These are phyloP conservation scores for Cavia porcellus DNA, from an alignment of 2,113 vertebrate genomes.

Conservation along the genomic window DNA sequence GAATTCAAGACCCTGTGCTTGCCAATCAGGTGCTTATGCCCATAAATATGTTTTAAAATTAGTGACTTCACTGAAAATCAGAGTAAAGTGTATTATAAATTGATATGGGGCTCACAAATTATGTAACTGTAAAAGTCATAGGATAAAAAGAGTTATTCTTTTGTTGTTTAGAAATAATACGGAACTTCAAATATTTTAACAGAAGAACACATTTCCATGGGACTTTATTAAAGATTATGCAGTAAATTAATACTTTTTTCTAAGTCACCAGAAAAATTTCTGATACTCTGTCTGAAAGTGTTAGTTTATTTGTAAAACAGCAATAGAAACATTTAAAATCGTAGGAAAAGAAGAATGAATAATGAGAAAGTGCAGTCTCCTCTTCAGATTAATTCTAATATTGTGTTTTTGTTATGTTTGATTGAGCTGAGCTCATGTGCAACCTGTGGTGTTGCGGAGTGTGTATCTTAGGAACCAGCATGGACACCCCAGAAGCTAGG, in stretches of 20 bases:
- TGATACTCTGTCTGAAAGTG: neutral
- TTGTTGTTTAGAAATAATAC: neutral
- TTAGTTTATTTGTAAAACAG: neutral
- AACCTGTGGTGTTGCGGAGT: neutral
- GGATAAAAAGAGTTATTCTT: neutral
- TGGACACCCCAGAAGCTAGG: neutral
- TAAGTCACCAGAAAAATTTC: neutral
- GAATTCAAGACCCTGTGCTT: too few relatives aligned
- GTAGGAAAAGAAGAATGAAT: neutral
- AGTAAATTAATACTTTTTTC: neutral
- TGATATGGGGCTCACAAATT: neutral
- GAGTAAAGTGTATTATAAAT: neutral
- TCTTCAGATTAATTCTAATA: neutral
- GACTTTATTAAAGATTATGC: neutral
- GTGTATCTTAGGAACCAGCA: neutral
- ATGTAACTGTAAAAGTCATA: neutral
- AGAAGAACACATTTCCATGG: neutral
- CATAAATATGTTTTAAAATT: constrained; percentile 10
- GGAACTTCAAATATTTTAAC: neutral
- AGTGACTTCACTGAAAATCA: neutral
- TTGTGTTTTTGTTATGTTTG: neutral
- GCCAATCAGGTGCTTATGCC: too few relatives aligned
- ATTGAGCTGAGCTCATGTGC: neutral
- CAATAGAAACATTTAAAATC: neutral
- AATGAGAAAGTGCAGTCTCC: neutral